Conservation (phyloP, 2,888 invertebrate genomes). For the Sarcophaga variegata region DNA sequence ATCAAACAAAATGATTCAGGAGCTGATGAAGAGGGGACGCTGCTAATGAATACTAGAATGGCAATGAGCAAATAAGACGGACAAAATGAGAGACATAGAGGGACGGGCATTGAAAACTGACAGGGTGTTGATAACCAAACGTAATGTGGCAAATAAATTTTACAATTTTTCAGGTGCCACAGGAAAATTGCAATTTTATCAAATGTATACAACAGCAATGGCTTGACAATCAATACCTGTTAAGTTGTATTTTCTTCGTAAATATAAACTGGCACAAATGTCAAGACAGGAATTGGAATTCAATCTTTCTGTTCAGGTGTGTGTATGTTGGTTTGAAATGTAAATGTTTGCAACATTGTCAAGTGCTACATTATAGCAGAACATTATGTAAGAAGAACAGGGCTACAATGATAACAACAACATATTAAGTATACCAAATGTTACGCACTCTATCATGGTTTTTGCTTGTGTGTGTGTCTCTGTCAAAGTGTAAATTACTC, state of each 20-base stretch:
- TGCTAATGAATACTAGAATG: slow-evolving; percentile 15
- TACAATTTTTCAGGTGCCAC: slow-evolving; percentile 45
- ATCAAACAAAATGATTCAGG: not conserved
- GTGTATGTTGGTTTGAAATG: not conserved
- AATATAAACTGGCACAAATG: not conserved
- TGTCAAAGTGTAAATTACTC: not conserved
- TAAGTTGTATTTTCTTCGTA: not conserved
- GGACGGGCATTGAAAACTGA: not conserved
- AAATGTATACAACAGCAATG: slow-evolving; percentile 17
- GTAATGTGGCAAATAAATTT: slow-evolving; percentile 36
- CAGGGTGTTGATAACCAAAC: slow-evolving; percentile 33
- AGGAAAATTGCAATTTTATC: slow-evolving; percentile 58
- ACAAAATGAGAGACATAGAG: too few relatives aligned
- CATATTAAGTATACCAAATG: not conserved
- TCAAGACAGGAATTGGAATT: not conserved
- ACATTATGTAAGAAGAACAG: not conserved
- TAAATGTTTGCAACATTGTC: slow-evolving; percentile 19
- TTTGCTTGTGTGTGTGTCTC: not conserved
- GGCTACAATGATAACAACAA: not conserved
- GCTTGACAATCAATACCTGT: not conserved
- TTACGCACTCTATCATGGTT: slow-evolving; percentile 14
- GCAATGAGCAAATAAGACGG: not conserved
- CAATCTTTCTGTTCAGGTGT: too few relatives aligned
- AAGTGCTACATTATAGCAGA: slow-evolving; percentile 6
- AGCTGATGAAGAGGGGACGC: not conserved